Evolutionary conservation across 2,888 invertebrate genomes (phyloP).

Genomic region (Drosophila pegasa): DNA sequence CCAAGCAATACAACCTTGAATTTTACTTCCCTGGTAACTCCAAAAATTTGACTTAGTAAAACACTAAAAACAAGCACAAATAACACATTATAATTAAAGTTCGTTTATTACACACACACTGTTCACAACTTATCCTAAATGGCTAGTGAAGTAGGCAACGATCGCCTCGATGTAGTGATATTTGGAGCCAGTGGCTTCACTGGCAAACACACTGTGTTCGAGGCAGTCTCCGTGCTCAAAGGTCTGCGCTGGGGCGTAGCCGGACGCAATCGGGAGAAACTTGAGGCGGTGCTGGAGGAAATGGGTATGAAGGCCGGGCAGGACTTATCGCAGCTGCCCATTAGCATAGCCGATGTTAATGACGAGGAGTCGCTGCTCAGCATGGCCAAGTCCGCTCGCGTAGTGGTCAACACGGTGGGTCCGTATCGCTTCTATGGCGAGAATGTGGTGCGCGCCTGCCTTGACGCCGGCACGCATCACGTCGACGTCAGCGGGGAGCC

Average conservation of each 20-base stretch:
- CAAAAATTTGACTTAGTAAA: not conserved
- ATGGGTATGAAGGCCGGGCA: slow-evolving; percentile 85
- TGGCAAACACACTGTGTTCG: slow-evolving; percentile 92
- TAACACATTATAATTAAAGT: too few species aligned
- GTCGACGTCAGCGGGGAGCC: slow-evolving; percentile 98
- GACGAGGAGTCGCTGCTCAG: slow-evolving; percentile 90
- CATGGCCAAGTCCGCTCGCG: slow-evolving; percentile 92
- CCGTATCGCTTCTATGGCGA: slow-evolving; percentile 96
- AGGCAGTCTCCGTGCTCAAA: slow-evolving; percentile 86
- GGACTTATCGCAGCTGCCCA: slow-evolving; percentile 87
- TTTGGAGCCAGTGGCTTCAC: slow-evolving; percentile 98
- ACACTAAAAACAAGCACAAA: too few species aligned
- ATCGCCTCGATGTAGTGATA: slow-evolving; percentile 91
- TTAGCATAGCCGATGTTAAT: slow-evolving; percentile 91
- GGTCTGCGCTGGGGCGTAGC: slow-evolving; percentile 94
- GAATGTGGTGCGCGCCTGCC: slow-evolving; percentile 93
- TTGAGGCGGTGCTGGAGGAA: slow-evolving; percentile 85
- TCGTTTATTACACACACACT: not conserved
- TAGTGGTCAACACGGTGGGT: slow-evolving; percentile 96
- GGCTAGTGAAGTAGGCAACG: not conserved
- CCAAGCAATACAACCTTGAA: not conserved
- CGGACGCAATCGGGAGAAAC: slow-evolving; percentile 88
- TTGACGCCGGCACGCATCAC: slow-evolving; percentile 92
- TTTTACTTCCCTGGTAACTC: rapidly evolving
- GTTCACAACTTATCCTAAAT: not conserved